Conservation (phyloP, 92 coral and sea anemone genomes). For the Parazoanthus darwini region DNA sequence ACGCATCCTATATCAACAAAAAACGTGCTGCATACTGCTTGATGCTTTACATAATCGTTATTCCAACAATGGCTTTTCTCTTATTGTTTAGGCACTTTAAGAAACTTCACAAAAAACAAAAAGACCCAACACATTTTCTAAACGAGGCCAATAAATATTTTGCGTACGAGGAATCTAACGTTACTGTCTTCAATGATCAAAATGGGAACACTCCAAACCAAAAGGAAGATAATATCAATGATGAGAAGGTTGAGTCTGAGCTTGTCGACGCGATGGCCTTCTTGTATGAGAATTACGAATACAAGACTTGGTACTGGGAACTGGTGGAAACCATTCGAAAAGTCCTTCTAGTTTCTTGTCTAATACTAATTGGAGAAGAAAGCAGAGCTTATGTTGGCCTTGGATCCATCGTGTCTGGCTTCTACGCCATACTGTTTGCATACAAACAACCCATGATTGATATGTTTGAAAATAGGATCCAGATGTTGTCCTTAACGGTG, state of each 20-base stretch:
- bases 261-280: constrained; percentile 10
- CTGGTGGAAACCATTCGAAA: constrained; percentile 38
- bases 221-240: neutral
- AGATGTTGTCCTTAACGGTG: constrained; percentile 43
- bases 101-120: too few relatives aligned
- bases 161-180: neutral
- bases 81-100: neutral
- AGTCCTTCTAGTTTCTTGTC: constrained; percentile 27
- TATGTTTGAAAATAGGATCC: constrained; percentile 39
- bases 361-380: constrained; percentile 33
- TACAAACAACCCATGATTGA: constrained; percentile 39
- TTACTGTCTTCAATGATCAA: neutral
- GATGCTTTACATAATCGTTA: neutral
- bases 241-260: neutral
- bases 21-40: neutral
- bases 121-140: neutral
- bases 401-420: constrained; percentile 37
- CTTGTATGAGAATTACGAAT: constrained; percentile 36
- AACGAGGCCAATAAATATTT: too few relatives aligned
- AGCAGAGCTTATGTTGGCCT: constrained; percentile 43
- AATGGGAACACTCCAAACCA: too few relatives aligned
- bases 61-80: neutral
- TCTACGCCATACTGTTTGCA: constrained; percentile 45
- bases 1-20: neutral
- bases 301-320: constrained; percentile 43